Evolutionary conservation across 2,113 vertebrate genomes (phyloP).

Genomic region (Sphaerodactylus townsendi): DNA sequence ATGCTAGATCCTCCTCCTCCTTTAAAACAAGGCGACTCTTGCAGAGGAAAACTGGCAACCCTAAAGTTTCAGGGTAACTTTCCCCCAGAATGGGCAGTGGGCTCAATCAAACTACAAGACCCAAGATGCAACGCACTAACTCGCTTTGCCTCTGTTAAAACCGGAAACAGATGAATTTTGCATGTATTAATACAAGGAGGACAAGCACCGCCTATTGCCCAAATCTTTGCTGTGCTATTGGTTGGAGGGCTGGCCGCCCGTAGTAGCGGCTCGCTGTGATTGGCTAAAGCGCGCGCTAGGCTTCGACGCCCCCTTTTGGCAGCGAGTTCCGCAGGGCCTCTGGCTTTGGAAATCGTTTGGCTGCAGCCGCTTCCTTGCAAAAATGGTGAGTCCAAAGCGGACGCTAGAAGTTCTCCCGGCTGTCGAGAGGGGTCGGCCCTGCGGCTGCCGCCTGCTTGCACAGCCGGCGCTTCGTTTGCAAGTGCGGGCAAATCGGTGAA

Average conservation of each 20-base stretch:
- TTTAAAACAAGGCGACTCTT: too few relatives aligned
- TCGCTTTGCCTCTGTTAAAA: background rate
- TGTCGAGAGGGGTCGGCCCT: background rate
- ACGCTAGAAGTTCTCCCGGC: background rate
- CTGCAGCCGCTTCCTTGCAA: background rate
- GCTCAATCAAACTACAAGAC: slow-evolving; percentile 32
- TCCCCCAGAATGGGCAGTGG: too few relatives aligned
- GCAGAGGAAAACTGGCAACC: too few relatives aligned
- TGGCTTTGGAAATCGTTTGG: background rate
- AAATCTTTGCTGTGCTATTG: background rate
- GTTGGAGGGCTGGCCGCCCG: background rate
- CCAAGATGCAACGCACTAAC: slow-evolving; percentile 21
- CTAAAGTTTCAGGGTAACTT: too few relatives aligned
- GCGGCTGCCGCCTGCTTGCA: too few relatives aligned
- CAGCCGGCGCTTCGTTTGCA: background rate
- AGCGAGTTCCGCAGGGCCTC: too few relatives aligned
- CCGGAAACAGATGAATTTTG: background rate
- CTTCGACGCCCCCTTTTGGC: too few relatives aligned
- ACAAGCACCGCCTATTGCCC: background rate
- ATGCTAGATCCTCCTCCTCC: too few relatives aligned
- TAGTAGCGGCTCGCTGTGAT: background rate
- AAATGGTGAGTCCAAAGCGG: background rate
- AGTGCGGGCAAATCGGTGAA: background rate
- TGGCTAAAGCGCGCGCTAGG: background rate
- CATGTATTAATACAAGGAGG: background rate